Percentiles rank a stretch among this genome's conserved stretches.
These are phyloP conservation scores for Metallyticus violacea DNA, from an alignment of 2,888 invertebrate genomes.

Conservation along the genomic window DNA sequence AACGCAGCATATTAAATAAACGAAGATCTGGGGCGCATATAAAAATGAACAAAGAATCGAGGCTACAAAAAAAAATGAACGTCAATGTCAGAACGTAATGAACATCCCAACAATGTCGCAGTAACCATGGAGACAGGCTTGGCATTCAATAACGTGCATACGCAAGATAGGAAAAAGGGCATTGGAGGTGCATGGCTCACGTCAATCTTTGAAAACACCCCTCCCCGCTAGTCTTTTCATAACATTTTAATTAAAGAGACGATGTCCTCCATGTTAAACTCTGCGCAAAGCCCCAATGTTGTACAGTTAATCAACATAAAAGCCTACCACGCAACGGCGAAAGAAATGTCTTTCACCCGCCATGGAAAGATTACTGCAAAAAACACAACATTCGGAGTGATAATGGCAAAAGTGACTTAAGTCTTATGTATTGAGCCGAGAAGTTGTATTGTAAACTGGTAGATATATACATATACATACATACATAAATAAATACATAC, in stretches of 20 bases:
- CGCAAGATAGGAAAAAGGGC: too few species aligned
- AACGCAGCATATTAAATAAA: background rate
- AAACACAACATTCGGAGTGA: background rate
- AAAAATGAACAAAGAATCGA: background rate
- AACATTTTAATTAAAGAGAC: background rate
- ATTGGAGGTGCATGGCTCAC: background rate
- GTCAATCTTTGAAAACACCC: background rate
- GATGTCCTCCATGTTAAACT: background rate
- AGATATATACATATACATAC: too few species aligned
- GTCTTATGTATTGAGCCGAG: too few species aligned
- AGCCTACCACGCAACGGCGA: background rate
- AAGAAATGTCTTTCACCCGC: background rate
- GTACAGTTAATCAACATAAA: background rate
- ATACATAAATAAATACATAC: too few species aligned
- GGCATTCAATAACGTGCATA: background rate
- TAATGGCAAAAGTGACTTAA: too few species aligned
- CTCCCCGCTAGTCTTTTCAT: background rate
- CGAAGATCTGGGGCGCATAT: background rate
- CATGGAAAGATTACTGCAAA: background rate
- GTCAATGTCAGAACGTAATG: background rate
- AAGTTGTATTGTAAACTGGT: too few species aligned
- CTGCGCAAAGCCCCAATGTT: background rate
- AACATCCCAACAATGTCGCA: background rate
- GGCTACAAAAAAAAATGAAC: background rate
- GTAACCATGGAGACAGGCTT: background rate